These are phyloP conservation scores for Apantesis nais DNA, from an alignment of 2,888 invertebrate genomes.

Conservation along the genomic window DNA sequence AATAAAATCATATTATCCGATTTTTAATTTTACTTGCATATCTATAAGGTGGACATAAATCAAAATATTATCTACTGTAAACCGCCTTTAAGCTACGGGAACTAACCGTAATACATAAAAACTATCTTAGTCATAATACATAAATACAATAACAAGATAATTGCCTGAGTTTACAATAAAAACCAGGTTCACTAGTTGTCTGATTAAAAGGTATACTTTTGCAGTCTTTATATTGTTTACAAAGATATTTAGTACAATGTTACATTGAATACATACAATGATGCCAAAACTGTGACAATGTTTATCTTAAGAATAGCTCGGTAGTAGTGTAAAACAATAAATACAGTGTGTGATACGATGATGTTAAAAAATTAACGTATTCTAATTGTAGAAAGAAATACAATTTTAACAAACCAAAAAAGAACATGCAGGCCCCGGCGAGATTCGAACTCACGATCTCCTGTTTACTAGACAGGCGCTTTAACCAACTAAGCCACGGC, in stretches of 20 bases:
- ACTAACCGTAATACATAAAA: background rate
- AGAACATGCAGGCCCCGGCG: constrained; percentile 70
- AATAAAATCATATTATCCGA: background rate
- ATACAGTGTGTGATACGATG: background rate
- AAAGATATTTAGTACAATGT: constrained; percentile 11
- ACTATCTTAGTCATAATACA: background rate
- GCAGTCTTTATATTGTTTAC: background rate
- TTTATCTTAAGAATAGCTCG: constrained; percentile 8
- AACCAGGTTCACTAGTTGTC: background rate
- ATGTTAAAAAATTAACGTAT: background rate
- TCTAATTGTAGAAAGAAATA: constrained; percentile 4
- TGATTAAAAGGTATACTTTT: background rate
- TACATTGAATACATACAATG: background rate
- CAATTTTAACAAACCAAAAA: constrained; percentile 24
- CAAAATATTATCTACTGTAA: background rate
- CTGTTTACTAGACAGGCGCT: constrained; percentile 85
- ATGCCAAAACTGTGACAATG: constrained; percentile 19
- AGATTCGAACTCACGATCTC: constrained; percentile 83
- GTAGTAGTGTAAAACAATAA: background rate
- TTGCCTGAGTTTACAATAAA: background rate
- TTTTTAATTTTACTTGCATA: background rate
- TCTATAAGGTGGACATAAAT: background rate
- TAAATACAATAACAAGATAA: background rate
- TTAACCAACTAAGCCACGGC: constrained; percentile 84
- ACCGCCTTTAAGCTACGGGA: background rate